These are phyloP conservation scores for Megaptera novaeangliae DNA, from an alignment of 2,113 vertebrate species.

Conservation along the genomic window DNA sequence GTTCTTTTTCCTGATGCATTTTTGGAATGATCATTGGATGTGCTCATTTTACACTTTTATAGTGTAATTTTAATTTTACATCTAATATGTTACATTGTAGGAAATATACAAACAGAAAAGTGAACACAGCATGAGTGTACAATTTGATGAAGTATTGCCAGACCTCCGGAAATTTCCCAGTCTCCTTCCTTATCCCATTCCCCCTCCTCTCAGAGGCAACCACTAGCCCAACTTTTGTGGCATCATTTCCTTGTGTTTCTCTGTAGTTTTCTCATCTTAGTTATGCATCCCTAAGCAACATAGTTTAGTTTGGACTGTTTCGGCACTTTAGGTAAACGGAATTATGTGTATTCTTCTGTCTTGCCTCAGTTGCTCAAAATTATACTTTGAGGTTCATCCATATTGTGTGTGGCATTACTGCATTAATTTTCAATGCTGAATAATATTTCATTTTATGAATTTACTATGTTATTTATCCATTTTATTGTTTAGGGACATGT, in stretches of 20 bases:
- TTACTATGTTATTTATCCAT: neutral
- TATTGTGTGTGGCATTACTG: neutral
- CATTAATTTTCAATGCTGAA: neutral
- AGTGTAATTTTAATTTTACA: neutral
- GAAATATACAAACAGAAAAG: neutral
- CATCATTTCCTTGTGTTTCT: neutral
- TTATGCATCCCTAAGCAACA: neutral
- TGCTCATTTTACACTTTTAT: neutral
- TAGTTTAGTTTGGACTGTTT: neutral
- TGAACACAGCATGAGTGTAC: neutral
- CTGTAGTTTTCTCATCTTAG: neutral
- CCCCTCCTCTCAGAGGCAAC: neutral
- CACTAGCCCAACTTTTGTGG: neutral
- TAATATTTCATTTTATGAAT: neutral
- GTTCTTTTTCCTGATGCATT: neutral
- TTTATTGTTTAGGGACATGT: neutral
- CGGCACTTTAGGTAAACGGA: neutral
- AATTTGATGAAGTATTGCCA: neutral
- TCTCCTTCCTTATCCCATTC: neutral
- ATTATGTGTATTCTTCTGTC: neutral
- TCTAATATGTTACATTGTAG: neutral
- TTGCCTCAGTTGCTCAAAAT: conserved; percentile 5
- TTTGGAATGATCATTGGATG: neutral
- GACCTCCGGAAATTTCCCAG: neutral
- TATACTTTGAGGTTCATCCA: neutral